Evolutionary conservation across 2,797 vertebrate genomes (phyloP).

Genomic region (Enteromius anoplus): DNA sequence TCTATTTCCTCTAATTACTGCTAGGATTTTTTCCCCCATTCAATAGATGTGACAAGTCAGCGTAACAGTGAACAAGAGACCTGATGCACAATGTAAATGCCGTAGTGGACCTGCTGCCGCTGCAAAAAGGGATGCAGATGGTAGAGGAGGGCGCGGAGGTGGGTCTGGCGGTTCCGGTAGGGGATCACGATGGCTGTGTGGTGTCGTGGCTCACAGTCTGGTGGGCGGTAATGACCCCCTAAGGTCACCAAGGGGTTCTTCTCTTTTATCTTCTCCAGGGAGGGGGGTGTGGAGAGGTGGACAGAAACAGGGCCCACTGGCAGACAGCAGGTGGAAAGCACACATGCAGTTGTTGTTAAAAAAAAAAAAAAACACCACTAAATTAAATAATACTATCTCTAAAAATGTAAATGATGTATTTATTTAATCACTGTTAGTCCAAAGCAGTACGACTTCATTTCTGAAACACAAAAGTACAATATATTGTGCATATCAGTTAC

Average conservation of each 20-base stretch:
- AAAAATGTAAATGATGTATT: neutral
- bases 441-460: neutral
- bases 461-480: neutral
- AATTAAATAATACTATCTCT: neutral
- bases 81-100: constrained; percentile 98
- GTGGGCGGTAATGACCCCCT: constrained; percentile 86
- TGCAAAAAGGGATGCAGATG: constrained; percentile 96
- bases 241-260: constrained; percentile 85
- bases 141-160: constrained; percentile 91
- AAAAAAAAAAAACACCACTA: neutral
- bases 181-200: constrained; percentile 92
- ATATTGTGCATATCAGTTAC: neutral
- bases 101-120: constrained; percentile 94
- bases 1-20: constrained; percentile 24
- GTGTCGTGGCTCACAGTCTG: constrained; percentile 85
- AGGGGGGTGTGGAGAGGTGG: constrained; percentile 81
- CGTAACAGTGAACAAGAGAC: constrained; percentile 68
- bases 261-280: constrained; percentile 83
- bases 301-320: constrained; percentile 92
- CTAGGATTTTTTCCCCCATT: neutral
- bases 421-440: neutral
- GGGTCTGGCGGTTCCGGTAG: constrained; percentile 88
- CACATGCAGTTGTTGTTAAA: constrained; percentile 6
- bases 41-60: constrained; percentile 34
- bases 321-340: constrained; percentile 33